A percentile compares a stretch with the other conserved stretches of the same genome.
Conservation (phyloP, 2,797 vertebrate species). For the Pantherophis alleghaniensis region DNA sequence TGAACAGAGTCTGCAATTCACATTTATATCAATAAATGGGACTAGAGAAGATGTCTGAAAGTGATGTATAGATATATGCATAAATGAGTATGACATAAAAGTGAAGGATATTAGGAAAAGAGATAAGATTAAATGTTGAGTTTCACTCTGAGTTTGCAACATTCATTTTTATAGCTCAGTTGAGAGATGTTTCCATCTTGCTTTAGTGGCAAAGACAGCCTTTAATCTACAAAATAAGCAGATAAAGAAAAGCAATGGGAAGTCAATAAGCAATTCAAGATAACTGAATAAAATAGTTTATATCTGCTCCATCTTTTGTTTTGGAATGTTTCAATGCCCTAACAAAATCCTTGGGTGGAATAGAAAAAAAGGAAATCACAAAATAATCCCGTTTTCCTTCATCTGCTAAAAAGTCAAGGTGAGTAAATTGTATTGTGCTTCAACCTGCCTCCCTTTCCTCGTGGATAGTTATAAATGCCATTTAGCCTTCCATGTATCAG, state of each 20-base stretch:
- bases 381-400: not conserved
- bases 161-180: not conserved
- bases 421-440: not conserved
- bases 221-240: not conserved
- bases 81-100: not conserved
- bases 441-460: not conserved
- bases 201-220: not conserved
- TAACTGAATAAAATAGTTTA: accelerated
- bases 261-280: accelerated
- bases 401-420: not conserved
- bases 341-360: not conserved
- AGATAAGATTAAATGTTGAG: conserved; percentile 33
- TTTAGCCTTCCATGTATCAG: not conserved
- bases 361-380: not conserved
- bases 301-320: not conserved
- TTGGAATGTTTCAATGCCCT: not conserved
- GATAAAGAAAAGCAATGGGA: not conserved
- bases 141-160: not conserved
- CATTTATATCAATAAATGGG: not conserved
- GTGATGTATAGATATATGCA: not conserved
- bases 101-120: not conserved
- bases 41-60: not conserved
- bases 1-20: not conserved
- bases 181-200: not conserved
- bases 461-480: not conserved